These are phyloP conservation scores for Myotis myotis DNA, from an alignment of 2,797 vertebrate species.

Conservation along the genomic window DNA sequence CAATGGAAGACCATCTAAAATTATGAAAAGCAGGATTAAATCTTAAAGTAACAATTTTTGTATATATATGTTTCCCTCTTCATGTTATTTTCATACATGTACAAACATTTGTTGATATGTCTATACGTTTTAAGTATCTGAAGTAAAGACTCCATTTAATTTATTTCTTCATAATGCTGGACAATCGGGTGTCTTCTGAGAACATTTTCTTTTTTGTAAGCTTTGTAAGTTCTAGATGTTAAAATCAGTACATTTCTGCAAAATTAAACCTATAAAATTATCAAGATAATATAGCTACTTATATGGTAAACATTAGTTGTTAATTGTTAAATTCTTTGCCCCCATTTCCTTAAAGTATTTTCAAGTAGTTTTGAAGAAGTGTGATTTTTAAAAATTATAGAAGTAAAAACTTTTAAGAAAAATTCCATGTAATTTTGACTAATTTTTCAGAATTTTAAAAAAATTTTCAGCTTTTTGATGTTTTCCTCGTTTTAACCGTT, in stretches of 20 bases:
- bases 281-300: not conserved
- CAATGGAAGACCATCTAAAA: constrained; percentile 12
- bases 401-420: not conserved
- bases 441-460: not conserved
- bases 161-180: constrained; percentile 18
- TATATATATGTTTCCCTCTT: not conserved
- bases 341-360: not conserved
- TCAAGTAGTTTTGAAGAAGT: not conserved
- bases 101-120: not conserved
- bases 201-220: not conserved
- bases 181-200: not conserved
- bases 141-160: constrained; percentile 14
- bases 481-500: not conserved
- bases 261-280: constrained; percentile 32
- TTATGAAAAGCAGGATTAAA: not conserved
- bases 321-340: not conserved
- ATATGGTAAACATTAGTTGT: not conserved
- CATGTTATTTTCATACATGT: not conserved
- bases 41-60: not conserved
- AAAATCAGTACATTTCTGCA: constrained; percentile 26
- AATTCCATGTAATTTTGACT: not conserved
- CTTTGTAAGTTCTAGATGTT: not conserved
- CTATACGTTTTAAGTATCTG: constrained; percentile 21
- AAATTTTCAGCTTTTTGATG: not conserved
- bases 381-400: not conserved